Evolutionary conservation across 2,113 vertebrate genomes (phyloP), one percentile per base, ranked within the genome.

Genomic region (Oreochromis niloticus): DNA sequence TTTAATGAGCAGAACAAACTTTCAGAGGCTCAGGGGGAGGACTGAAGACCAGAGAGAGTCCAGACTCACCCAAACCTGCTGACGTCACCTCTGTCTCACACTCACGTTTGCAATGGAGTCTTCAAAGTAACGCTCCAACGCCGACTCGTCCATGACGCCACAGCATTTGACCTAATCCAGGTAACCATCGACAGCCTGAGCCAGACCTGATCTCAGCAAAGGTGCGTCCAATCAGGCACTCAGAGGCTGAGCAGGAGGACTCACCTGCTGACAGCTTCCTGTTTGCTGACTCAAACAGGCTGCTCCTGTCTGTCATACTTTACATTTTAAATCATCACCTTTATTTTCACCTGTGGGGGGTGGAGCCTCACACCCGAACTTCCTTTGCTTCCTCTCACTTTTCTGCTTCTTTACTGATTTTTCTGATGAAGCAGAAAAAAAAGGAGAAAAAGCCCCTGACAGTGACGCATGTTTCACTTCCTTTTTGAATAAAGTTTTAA

Each of bases 111-210:
- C 89, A 83, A 91, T 96, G 9, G 88, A 97, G 22, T 95, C 96
- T 78, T 97, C 96, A 91, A 97, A 96, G 91, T 96, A 97, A 46
- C 95, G 94, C 88, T 98, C 97, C 93, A 97, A 86, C 12, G 96
- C 94, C 0, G 86, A 87, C 36, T 96, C 96, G 16, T 97, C 97
- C 96, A 97, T 96, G 80, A 59, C 1, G 56, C n/a, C 46, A 41
- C 17, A 41, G 5, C 63, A 82, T 16, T 19, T 17, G 68, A 39
- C 22, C 43, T 61, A 61, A 68, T 55, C 80, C 41, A 56, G 68
- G 54, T 66, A 8, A 68, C 63, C 36, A 0, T 9, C 0, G 4
- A 68, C n/a, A 41, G n/a, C 11, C 19, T 68, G 63, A 68, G 24
- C n/a, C 39, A 71, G 5, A 43, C n/a, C 66, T 43, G 30, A n/a